phyloP scores from a whole-genome alignment of 2,113 vertebrate species.

The Ageneiosus marmoratus region DNA sequence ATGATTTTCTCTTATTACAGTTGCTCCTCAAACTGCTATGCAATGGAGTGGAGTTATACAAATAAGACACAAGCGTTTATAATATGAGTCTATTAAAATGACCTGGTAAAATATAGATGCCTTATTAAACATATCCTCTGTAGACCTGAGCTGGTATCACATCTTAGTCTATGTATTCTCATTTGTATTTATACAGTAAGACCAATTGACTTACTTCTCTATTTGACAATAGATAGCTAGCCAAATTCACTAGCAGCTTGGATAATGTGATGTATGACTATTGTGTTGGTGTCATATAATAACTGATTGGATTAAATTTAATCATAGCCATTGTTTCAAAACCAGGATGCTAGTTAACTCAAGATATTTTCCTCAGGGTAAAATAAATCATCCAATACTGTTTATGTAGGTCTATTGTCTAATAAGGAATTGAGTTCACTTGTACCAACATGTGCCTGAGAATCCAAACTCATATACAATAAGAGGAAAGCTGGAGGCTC shows the following conservation, averaged over 20 bases:
- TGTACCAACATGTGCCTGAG: neutral
- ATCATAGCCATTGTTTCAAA: slow-evolving; percentile 2
- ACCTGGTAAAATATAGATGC: slow-evolving; percentile 77
- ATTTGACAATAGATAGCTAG: neutral
- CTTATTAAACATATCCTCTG: slow-evolving; percentile 82
- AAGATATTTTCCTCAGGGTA: neutral
- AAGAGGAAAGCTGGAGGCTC: neutral
- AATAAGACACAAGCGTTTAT: neutral
- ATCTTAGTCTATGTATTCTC: neutral
- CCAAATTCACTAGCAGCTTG: neutral
- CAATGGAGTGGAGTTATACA: neutral
- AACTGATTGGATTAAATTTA: neutral
- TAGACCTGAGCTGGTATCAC: slow-evolving; percentile 69
- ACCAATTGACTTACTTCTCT: neutral
- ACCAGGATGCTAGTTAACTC: too few species aligned
- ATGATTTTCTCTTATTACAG: neutral
- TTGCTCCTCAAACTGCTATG: neutral
- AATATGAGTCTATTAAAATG: slow-evolving; percentile 63
- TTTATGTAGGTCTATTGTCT: neutral
- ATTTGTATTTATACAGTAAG: neutral
- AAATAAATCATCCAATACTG: neutral
- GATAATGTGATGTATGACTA: neutral
- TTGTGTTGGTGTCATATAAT: neutral
- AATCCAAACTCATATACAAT: neutral
- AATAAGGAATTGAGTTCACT: neutral